Base-by-base conservation (phyloP, 2,113 vertebrate species). In the Grus americana region DNA sequence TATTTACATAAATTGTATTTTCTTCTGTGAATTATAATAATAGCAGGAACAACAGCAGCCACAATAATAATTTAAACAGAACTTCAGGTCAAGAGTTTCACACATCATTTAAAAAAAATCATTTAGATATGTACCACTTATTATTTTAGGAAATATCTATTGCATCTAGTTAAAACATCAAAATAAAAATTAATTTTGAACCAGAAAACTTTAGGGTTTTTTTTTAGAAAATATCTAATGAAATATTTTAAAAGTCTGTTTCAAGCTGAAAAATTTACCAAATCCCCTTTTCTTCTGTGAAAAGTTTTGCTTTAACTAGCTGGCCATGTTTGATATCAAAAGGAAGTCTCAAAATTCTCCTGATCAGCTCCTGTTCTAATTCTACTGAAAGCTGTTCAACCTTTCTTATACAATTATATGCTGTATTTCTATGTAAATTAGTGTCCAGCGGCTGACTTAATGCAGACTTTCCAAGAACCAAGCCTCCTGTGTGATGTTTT, bases 1-100 rank as follows among this genome's bases (percentile, higher is more conserved):
- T 47, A 92, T 91, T 94, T 85, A 57, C 76, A 95, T 86, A 87
- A 87, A 81, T 29, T 47, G 40, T 75, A 89, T 95, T 91, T 97
- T 87, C 47, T 84, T 91, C 74, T 72, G 22, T 81, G 73, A 93
- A 71, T 84, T 78, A 67, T 16, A 92, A 55, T 30, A 88, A 62
- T 46, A 89, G 29, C 29, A 79, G 81, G 52, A 92, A 58, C 36
- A 95, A 55, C 57, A 79, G 68, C 63, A 86, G 79, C 38, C 34
- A 29, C 68, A 74, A 47, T 59, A 82, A 79, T 72, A 91, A 94
- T 2, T 95, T 79, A 83, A 95, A 73, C 20, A 78, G 72, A 88
- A 76, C 46, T 80, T 71, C n/a, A 63, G 68, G 80, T 89, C 44
- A 79, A 75, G 61, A 79, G n/a, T 71, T 95, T 63, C 52, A 81